Conservation (phyloP, 2,113 vertebrate species). For the Seriola quinqueradiata region DNA sequence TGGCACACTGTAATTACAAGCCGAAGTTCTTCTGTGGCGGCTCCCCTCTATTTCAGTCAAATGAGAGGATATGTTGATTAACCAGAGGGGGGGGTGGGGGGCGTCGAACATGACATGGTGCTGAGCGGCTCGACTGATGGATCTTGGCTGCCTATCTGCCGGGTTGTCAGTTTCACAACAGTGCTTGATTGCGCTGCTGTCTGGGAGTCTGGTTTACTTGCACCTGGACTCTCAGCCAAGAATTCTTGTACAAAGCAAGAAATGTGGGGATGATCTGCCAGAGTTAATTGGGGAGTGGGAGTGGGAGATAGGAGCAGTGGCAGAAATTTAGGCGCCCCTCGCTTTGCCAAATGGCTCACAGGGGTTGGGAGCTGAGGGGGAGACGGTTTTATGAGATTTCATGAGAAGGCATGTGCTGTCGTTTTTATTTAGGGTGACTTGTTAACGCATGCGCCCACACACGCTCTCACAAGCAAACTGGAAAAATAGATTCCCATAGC, state of each 20-base stretch:
- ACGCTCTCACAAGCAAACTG: slow-evolving; percentile 12
- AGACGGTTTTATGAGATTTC: slow-evolving; percentile 24
- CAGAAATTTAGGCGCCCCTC: slow-evolving; percentile 9
- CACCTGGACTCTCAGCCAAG: slow-evolving; percentile 66
- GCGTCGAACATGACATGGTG: slow-evolving; percentile 22
- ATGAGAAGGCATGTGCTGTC: slow-evolving; percentile 28
- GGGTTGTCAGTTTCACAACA: slow-evolving; percentile 60
- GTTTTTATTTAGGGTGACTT: slow-evolving; percentile 39
- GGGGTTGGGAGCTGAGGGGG: slow-evolving; percentile 12
- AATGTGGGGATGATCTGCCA: slow-evolving; percentile 37
- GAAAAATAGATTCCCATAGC: slow-evolving; percentile 22
- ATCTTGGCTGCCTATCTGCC: slow-evolving; percentile 60
- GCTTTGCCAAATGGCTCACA: slow-evolving; percentile 43
- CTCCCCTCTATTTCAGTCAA: slow-evolving; percentile 72
- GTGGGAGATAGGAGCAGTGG: slow-evolving; percentile 33
- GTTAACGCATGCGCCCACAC: slow-evolving; percentile 29
- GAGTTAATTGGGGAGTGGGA: slow-evolving; percentile 53
- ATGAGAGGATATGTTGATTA: slow-evolving; percentile 83
- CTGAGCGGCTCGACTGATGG: slow-evolving; percentile 46
- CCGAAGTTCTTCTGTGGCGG: slow-evolving; percentile 66
- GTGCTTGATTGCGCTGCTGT: slow-evolving; percentile 68
- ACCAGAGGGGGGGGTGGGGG: slow-evolving; percentile 17
- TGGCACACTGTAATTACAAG: slow-evolving; percentile 81
- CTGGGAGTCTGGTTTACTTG: slow-evolving; percentile 53
- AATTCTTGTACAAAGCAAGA: slow-evolving; percentile 27